Base-by-base conservation (phyloP, 1,140 invertebrate genomes). In the Sinonovacula constricta region DNA sequence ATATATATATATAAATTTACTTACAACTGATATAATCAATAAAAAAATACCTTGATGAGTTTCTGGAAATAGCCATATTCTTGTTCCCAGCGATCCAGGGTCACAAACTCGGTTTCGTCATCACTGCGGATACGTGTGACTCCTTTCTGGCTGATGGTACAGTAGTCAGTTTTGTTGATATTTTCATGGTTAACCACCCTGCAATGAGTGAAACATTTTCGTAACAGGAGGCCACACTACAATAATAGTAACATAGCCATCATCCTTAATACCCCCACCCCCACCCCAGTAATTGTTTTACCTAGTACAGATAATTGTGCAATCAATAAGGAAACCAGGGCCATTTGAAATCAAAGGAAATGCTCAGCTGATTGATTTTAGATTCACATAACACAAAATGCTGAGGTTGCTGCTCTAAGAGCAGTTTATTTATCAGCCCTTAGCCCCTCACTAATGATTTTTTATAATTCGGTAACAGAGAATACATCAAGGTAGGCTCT, bases 71-170 rank as follows among this genome's bases (percentile, higher is more conserved):
- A 89, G 26, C 74, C 70, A 67, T 89, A 88, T 66, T 91, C 90
- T 65, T 88, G 88, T 72, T 91, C 89, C 87, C 88, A 91, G 49
- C 86, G 54, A 39, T 90, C 88, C 7, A 91, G 81, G 0, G 87
- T 85, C 7, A 90, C 85, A 81, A 90, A 91, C 66, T 91, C 90
- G 75, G 88, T 91, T 74, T 91, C 90, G 75, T 91, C 90, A 56
- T 90, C 88, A 31, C 34, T 81, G 10, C 89, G 76, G 79, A 90
- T 88, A n/a, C 90, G 79, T 14, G 87, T 87, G 14, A 89, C 88
- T 14, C 90, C 90, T 60, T 88, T 86, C 57, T 78, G 60, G 33
- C 90, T 90, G 76, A 91, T 89, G 0, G 90, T 91, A 69, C 87
- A 88, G 70, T 91, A 86, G 76, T 91, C 89, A n/a, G 68, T 59